Evolutionary conservation across 2,797 vertebrate species (phyloP), one percentile per base, ranked within the genome.

Genomic region (Allobates femoralis): DNA sequence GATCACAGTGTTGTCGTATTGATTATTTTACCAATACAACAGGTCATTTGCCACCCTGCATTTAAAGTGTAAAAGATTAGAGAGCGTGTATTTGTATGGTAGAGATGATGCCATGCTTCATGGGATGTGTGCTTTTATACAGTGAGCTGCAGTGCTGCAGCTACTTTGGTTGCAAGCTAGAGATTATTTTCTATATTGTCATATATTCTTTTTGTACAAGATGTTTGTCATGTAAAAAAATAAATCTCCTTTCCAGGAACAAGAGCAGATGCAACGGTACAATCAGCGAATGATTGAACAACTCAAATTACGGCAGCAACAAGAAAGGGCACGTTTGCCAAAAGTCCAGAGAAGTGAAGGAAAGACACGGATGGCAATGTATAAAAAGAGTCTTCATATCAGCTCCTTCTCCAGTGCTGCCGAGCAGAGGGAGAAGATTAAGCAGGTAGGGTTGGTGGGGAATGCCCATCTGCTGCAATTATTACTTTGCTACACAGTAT

Each of bases 351-450:
- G 97, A 51, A 92, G 94, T 0, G 98, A 99, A 87, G 97, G 96
- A 46, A 99, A 99, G 92, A 98, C 98, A 0, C 97, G 98, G 79
- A 96, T 99, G 97, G 94, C 96, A 90, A 99, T 99, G 96, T 99
- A 97, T 91, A 99, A 99, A 94, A 99, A 99, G 92, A 99, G 98
- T 92, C 95, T 99, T 60, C 96, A 97, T 91, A 99, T 99, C 91
- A 96, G 94, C 79, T 95, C 95, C 0, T 93, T 90, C 0, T 95
- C 96, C 79, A 98, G 91, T 0, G 84, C 94, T 0, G 85, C 97
- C 0, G 98, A 99, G 90, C 96, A 99, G 91, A 91, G 96, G 0
- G 97, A 99, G 86, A 99, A 94, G 91, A 91, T 97, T 92, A 99
- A 99, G 88, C 96, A 98, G 97, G 98, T 99, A 77, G 85, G 88